Base-by-base conservation (phyloP, 2,888 invertebrate genomes). In the Heliconius erato region DNA sequence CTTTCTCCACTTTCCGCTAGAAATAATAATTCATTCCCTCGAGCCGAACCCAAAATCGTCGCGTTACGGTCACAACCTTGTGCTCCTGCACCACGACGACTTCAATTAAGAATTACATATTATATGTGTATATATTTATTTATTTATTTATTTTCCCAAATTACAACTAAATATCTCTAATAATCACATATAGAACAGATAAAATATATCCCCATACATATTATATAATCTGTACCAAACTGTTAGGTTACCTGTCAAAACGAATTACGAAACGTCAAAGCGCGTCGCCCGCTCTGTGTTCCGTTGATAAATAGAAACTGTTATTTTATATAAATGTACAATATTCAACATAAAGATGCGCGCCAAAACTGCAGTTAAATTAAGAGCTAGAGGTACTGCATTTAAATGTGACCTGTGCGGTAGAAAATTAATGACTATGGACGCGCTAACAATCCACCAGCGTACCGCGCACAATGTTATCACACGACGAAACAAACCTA, bases 331-430 rank as follows among this genome's bases (percentile, higher is more conserved):
- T 83, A 74, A 82, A 84, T 84, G 82, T 72, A 26, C 63, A 23
- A 49, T 68, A 63, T 76, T 79, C 83, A 86, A 89, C 87, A 81
- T 83, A 82, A 88, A 88, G 87, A 93, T 94, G 93, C 91, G 91
- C n/a, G 88, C 92, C 14, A 92, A 91, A 86, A 85, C 89, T 77
- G 88, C 91, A 35, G 88, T 87, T 23, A 91, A 86, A 80, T 78
- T 89, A 71, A 91, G 91, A 85, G 86, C 88, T 5, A 88, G 90
- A 65, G 90, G 88, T 23, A 86, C 87, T 1, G 84, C 87, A 5
- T 87, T 87, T 12, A 91, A 90, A 85, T 94, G 94, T 68, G 89
- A 91, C 35, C 79, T 89, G 49, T 94, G 94, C 79, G 87, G 89
- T 0, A 88, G 90, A 49, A 89, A 89, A 84, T 90, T 94, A 77